Percentiles rank a stretch among this genome's conserved stretches.
Conservation (phyloP, 2,113 vertebrate genomes). For the Formicarius rufipectus region DNA sequence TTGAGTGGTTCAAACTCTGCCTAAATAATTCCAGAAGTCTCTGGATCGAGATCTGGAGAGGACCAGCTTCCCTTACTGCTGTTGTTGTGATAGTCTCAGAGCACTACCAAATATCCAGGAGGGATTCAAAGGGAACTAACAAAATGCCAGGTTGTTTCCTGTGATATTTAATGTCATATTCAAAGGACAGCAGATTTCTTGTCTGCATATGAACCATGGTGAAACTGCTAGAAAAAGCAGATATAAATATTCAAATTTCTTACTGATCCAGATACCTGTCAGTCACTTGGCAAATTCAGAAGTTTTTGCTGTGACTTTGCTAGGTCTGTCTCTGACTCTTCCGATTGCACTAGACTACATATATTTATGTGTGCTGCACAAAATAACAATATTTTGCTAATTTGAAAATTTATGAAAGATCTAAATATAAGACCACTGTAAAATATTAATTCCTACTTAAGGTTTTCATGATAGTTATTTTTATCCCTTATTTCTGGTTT, state of each 20-base stretch:
- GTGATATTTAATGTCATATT: not conserved
- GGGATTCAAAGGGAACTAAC: not conserved
- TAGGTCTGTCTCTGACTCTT: not conserved
- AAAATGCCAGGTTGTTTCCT: not conserved
- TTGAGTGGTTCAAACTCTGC: not conserved
- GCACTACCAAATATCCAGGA: not conserved
- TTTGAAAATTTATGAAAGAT: not conserved
- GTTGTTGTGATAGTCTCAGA: not conserved
- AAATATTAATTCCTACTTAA: not conserved
- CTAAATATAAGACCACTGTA: not conserved
- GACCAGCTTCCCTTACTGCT: not conserved
- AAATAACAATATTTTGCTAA: not conserved
- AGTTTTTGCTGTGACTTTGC: not conserved
- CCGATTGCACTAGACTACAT: not conserved
- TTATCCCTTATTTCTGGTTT: not conserved
- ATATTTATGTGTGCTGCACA: not conserved
- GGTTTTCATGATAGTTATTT: not conserved
- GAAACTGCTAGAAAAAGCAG: not conserved
- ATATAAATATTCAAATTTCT: not conserved
- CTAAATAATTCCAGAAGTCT: not conserved
- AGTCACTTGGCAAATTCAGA: not conserved
- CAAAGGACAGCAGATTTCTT: conserved; percentile 8
- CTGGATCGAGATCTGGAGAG: not conserved
- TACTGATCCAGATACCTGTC: not conserved
- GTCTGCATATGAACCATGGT: not conserved